Conservation (phyloP, 1,140 invertebrate genomes). For the Papilio xuthus region DNA sequence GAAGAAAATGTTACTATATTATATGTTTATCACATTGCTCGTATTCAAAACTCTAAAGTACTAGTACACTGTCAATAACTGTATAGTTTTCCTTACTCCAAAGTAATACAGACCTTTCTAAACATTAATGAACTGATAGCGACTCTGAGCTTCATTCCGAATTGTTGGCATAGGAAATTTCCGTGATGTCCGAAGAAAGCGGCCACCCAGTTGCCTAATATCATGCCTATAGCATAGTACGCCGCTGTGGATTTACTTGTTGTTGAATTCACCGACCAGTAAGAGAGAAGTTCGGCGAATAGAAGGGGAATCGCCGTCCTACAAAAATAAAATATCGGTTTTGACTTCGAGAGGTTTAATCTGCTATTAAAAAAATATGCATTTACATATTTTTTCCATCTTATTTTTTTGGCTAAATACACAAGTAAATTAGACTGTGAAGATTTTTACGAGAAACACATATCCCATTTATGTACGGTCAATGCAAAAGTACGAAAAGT, state of each 20-base stretch:
- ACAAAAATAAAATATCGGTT: slow-evolving; percentile 36
- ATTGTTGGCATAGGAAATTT: slow-evolving; percentile 70
- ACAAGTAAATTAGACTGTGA: too few species aligned
- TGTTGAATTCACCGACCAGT: slow-evolving; percentile 73
- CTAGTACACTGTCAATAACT: not conserved
- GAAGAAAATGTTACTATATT: not conserved
- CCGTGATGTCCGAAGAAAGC: slow-evolving; percentile 78
- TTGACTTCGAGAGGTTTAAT: too few species aligned
- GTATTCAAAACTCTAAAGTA: not conserved
- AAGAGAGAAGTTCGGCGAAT: slow-evolving; percentile 81
- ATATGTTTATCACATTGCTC: too few species aligned
- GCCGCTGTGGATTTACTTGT: slow-evolving; percentile 59
- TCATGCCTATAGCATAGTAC: slow-evolving; percentile 66
- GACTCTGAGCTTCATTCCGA: slow-evolving; percentile 84
- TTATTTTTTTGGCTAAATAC: too few species aligned
- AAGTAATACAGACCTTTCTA: slow-evolving; percentile 81
- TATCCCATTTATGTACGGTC: too few species aligned
- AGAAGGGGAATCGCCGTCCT: slow-evolving; percentile 79
- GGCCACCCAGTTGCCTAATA: slow-evolving; percentile 59
- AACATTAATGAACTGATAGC: slow-evolving; percentile 84
- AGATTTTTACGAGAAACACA: too few species aligned
- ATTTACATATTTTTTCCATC: too few species aligned
- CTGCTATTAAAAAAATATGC: too few species aligned
- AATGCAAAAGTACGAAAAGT: too few species aligned
- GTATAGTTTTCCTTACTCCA: not conserved